Base-by-base conservation (phyloP, 1,140 invertebrate genomes). In the Drosophila lacertosa region DNA sequence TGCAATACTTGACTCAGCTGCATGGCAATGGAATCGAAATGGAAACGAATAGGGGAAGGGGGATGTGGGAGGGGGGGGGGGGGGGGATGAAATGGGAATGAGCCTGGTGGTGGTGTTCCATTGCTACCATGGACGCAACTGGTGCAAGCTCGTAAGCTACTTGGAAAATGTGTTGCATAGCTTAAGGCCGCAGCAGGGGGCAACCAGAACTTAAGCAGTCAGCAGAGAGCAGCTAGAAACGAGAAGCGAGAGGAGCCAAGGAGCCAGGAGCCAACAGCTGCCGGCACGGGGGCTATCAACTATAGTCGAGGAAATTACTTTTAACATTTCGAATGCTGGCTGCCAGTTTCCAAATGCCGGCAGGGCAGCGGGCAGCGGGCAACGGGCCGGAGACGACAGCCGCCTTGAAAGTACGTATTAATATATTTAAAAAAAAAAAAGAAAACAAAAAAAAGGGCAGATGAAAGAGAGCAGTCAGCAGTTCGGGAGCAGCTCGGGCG, bases 261-360 rank as follows among this genome's bases (percentile, higher is more conserved):
- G n/a, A 67, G 20, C 39, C 32, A 13, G 22, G 10, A 3, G 16
- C 54, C 48, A 39, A 15, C 20, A 67, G 48, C 71, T 65, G 71
- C 63, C 44, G 62, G 33, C 50, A 39, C 57, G 39, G 35, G 40
- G 71, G 74, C 69, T 86, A 80, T 84, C 81, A 86, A 81, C 81
- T 77, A 86, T 76, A 74, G 81, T 86, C 58, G 54, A 74, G 81
- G 81, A 84, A 86, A 84, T 84, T 84, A 84, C 81, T 84, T 84
- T 86, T 79, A 86, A 81, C 81, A 86, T 84, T 84, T 84, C 72
- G 67, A 79, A 76, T 86, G 74, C 57, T 50, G 59, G 64, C 72
- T 62, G 55, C 55, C 58, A 54, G 32, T 26, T 7, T 29, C 22
- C 9, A 18, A 6, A 22, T 13, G 44, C 5, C 5, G 11, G n/a